phyloP scores from a whole-genome alignment of 2,888 invertebrate species.

The Drosophila hamatofila region DNA sequence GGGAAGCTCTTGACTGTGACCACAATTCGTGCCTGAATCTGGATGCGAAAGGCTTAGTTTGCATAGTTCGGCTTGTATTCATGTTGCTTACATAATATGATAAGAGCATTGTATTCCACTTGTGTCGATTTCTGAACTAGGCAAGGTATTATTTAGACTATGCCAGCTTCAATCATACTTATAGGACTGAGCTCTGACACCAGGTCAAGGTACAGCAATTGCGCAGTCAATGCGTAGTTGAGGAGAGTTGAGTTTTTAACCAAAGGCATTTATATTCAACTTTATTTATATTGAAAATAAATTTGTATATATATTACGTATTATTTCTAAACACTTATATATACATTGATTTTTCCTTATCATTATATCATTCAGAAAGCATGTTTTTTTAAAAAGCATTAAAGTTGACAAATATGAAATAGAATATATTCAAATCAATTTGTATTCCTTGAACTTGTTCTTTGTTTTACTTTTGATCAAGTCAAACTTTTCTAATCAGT shows the following conservation, averaged over 20 bases:
- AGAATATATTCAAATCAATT: background rate
- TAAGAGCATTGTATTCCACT: background rate
- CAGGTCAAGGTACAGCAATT: background rate
- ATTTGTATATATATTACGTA: no score
- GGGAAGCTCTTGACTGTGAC: slow-evolving; percentile 20
- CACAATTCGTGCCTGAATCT: slow-evolving; percentile 37
- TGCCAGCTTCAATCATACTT: background rate
- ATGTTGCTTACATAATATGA: slow-evolving; percentile 13
- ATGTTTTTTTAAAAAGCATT: no score
- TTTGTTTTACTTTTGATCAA: no score
- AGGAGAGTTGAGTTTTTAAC: no score
- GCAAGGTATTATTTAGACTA: slow-evolving; percentile 15
- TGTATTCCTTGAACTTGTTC: background rate
- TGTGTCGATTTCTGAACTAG: background rate
- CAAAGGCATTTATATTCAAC: background rate
- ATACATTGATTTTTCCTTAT: no score
- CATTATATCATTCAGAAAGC: no score
- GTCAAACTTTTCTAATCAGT: no score
- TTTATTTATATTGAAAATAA: background rate
- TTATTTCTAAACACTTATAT: no score
- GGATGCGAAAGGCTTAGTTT: slow-evolving; percentile 29
- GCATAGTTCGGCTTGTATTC: slow-evolving; percentile 21
- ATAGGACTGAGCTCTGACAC: background rate
- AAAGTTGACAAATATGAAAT: no score
- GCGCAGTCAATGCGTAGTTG: background rate